Base-by-base conservation (phyloP, 2,113 vertebrate species). In the Elgaria multicarinata region DNA sequence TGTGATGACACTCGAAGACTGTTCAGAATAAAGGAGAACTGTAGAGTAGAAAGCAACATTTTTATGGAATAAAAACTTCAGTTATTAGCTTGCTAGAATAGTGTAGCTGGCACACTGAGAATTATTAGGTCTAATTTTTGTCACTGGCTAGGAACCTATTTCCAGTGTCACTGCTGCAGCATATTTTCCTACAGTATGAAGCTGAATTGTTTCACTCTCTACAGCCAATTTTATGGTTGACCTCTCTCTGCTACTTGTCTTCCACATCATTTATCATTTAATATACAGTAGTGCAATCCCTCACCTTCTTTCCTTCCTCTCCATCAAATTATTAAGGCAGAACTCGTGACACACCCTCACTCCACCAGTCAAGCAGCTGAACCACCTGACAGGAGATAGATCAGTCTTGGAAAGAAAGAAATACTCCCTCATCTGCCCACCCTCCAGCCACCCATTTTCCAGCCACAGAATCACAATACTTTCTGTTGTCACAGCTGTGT, bases 101-200 rank as follows among this genome's bases (percentile, higher is more conserved):
- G 3, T 72, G 42, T 42, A 72, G 81, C 8, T 82, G 71, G 20
- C 3, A 16, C n/a, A 89, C 88, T 7, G 64, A 76, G 4, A 16
- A n/a, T 83, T 87, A 67, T 87, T 87, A 46, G 13, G 36, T 83
- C 64, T 26, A 94, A 94, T 82, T 10, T 85, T 90, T 90, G 83
- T 62, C 67, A 93, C 64, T 91, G 31, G 0, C 62, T 66, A 74
- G 22, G 10, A 79, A 74, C 87, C 85, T 0, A 2, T 66, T 91
- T 42, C 36, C 53, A 58, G 0, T 6, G 28, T 81, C 31, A 90
- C 1, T 1, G 87, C 31, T 66, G 0, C 16, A 46, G 81, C 2
- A 85, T 79, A 72, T 1, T 82, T 90, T 86, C 87, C 1, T 36
- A 92, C 18, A 87, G 64, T 46, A 20, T 20, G 31, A 78, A 87